phyloP scores from a whole-genome alignment of 2,113 vertebrate species.

The Myodes glareolus region DNA sequence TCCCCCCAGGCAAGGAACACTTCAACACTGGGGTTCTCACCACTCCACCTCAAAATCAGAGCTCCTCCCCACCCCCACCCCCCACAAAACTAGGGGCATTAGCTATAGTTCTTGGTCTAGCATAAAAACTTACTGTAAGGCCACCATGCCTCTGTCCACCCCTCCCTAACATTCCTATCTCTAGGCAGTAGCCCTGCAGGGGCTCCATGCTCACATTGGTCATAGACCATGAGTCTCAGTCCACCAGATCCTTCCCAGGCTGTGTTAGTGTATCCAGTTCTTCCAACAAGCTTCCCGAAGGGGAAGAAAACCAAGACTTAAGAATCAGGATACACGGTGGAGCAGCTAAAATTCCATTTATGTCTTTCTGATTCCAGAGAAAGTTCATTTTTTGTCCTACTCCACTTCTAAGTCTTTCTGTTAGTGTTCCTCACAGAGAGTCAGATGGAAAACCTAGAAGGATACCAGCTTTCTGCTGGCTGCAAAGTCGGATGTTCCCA shows the following conservation, averaged over 20 bases:
- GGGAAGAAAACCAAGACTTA: neutral
- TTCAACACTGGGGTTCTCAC: neutral
- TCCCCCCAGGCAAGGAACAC: neutral
- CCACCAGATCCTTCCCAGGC: neutral
- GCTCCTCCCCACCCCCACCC: neutral
- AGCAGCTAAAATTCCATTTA: neutral
- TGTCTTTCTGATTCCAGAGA: neutral
- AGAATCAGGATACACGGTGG: neutral
- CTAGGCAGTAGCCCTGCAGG: neutral
- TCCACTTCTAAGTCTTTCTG: neutral
- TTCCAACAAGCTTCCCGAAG: neutral
- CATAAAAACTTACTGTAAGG: neutral
- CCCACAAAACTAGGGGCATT: neutral
- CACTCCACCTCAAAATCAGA: neutral
- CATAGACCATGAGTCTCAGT: no score
- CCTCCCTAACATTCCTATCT: neutral
- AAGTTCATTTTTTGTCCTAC: neutral
- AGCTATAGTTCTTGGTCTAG: neutral
- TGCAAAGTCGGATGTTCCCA: neutral
- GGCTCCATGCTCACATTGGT: neutral
- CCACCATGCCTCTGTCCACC: neutral
- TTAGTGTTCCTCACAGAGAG: neutral
- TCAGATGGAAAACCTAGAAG: neutral
- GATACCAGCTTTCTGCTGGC: neutral
- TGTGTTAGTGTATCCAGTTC: neutral